Evolutionary conservation across 2,797 vertebrate genomes (phyloP).

Genomic region (Scyliorhinus canicula): DNA sequence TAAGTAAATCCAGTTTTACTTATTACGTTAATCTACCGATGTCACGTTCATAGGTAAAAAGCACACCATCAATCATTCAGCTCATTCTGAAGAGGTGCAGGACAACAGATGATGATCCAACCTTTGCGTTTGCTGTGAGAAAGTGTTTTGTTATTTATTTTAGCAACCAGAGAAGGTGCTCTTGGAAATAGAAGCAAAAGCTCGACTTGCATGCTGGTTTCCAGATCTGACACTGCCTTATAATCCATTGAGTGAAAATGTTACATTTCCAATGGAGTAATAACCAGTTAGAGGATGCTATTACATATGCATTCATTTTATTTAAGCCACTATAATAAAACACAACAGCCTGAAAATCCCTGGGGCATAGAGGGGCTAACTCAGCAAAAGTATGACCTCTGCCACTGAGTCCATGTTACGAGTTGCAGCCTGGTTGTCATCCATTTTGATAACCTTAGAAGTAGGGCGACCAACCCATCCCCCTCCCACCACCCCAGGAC

Average conservation of each 20-base stretch:
- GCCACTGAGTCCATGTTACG: too few relatives aligned
- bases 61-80: background rate
- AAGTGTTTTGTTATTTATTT: background rate
- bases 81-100: background rate
- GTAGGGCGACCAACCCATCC: too few relatives aligned
- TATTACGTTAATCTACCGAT: background rate
- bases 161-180: background rate
- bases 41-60: background rate
- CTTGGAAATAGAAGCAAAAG: background rate
- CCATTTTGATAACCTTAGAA: too few relatives aligned
- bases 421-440: too few relatives aligned
- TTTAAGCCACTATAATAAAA: background rate
- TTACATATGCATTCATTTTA: background rate
- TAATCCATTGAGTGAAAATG: background rate
- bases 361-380: background rate
- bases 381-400: background rate
- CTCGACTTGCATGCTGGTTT: background rate
- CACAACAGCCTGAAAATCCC: background rate
- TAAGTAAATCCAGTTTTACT: slow-evolving; percentile 19
- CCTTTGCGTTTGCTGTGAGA: background rate
- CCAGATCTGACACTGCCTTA: background rate
- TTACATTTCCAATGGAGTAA: background rate
- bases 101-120: background rate
- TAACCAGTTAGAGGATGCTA: background rate
- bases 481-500: too few relatives aligned